Percentiles rank a stretch among this genome's conserved stretches.
Conservation (phyloP, 1,140 invertebrate genomes). For the Rhagoletis pomonella region DNA sequence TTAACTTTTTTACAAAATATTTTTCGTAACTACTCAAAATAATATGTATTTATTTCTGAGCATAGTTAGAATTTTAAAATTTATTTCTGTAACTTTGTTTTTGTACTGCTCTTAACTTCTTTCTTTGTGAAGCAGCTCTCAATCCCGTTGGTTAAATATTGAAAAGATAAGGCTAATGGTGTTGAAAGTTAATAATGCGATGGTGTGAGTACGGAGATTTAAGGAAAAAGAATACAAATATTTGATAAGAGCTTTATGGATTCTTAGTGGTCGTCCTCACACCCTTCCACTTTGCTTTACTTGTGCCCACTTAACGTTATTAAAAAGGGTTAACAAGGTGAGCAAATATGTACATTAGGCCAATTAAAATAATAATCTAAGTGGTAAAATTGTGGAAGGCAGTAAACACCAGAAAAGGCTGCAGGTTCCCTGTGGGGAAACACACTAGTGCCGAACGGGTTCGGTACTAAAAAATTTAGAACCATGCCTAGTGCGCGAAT, state of each 20-base stretch:
- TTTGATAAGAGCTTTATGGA: not conserved
- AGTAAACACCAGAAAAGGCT: not conserved
- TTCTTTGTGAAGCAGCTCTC: too few relatives aligned
- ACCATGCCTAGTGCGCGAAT: not conserved
- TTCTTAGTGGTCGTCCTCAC: not conserved
- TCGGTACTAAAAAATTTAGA: too few relatives aligned
- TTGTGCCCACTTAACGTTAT: constrained; percentile 54
- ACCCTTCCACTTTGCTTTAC: not conserved
- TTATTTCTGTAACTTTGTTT: too few relatives aligned
- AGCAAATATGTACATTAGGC: constrained; percentile 44
- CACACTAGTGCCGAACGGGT: too few relatives aligned
- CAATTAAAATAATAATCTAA: constrained; percentile 56
- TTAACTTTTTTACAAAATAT: too few relatives aligned
- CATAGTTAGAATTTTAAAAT: too few relatives aligned
- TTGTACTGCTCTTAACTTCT: too few relatives aligned
- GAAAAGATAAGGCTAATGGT: not conserved
- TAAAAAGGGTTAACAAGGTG: constrained; percentile 54
- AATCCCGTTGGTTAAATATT: too few relatives aligned
- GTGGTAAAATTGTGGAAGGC: constrained; percentile 11
- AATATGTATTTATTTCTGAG: too few relatives aligned
- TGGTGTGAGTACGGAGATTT: not conserved
- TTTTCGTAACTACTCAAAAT: too few relatives aligned
- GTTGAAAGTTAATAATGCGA: not conserved
- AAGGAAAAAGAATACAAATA: not conserved
- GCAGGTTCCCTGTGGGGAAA: not conserved